These are phyloP conservation scores for Ianthella basta DNA, from an alignment of 37 sponge, comb jelly and placozoan species.

Conservation along the genomic window DNA sequence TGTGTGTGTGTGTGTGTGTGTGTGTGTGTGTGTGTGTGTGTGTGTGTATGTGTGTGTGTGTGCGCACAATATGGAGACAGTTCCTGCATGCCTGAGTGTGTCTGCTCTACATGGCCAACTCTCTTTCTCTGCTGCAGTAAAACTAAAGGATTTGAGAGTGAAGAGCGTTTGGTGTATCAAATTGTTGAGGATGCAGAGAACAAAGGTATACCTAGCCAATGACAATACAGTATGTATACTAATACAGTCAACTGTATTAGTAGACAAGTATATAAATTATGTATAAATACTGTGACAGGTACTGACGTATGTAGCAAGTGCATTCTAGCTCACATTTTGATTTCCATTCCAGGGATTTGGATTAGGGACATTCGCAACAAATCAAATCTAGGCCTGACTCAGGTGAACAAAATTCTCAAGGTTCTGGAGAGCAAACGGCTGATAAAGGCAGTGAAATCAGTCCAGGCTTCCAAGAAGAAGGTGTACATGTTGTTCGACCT, in stretches of 20 bases:
- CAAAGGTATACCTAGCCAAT: slow-evolving; percentile 56
- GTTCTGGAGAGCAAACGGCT: slow-evolving; percentile 92
- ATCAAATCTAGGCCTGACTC: slow-evolving; percentile 69
- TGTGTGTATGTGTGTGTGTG: background rate
- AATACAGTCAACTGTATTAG: background rate
- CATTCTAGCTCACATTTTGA: background rate
- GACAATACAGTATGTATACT: background rate
- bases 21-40: background rate
- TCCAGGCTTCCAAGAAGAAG: slow-evolving; percentile 77
- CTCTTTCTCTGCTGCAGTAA: slow-evolving; percentile 48
- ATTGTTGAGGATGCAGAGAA: slow-evolving; percentile 87
- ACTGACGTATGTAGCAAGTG: background rate
- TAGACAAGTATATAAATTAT: background rate
- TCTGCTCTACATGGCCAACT: background rate
- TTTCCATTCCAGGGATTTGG: slow-evolving; percentile 81
- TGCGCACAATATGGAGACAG: too few species aligned
- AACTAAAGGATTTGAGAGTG: slow-evolving; percentile 85
- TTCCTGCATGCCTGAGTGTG: background rate
- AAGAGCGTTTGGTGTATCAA: slow-evolving; percentile 92
- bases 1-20: background rate
- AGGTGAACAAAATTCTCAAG: slow-evolving; percentile 72
- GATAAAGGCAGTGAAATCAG: slow-evolving; percentile 86
- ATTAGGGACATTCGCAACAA: slow-evolving; percentile 80
- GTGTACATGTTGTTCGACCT: slow-evolving; percentile 89
- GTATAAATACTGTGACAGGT: background rate